Percentiles rank a stretch among this genome's conserved stretches.
Evolutionary conservation across 1,140 invertebrate genomes (phyloP).

Genomic region (Trachymyrmex cornetzi): DNA sequence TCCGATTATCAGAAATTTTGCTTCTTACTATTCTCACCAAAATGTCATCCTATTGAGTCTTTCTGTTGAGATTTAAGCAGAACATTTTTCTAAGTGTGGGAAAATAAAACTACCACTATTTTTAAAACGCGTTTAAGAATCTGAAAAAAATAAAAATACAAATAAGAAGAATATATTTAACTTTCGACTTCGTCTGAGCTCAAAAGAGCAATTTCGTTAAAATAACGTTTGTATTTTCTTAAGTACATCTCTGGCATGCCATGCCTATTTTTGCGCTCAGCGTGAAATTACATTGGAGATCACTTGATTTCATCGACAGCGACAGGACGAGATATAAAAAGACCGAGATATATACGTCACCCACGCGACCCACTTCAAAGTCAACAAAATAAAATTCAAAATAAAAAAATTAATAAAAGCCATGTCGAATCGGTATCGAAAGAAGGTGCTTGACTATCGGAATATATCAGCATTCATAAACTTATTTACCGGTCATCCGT

Average conservation of each 20-base stretch:
- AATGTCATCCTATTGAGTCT: too few species aligned
- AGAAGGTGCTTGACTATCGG: too few species aligned
- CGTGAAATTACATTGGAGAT: slow-evolving; percentile 14
- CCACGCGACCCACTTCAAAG: background rate
- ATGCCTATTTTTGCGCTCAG: background rate
- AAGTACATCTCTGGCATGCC: background rate
- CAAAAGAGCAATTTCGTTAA: background rate
- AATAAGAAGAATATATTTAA: background rate
- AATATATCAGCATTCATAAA: background rate
- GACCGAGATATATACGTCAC: background rate
- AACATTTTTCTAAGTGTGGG: too few species aligned
- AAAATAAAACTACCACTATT: background rate
- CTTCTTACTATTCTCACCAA: too few species aligned
- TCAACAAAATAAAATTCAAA: background rate
- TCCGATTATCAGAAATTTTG: too few species aligned
- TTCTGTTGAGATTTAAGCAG: too few species aligned
- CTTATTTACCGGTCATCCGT: background rate
- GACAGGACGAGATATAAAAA: background rate
- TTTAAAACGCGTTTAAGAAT: background rate
- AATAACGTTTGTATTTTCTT: background rate
- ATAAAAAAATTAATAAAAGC: slow-evolving; percentile 15
- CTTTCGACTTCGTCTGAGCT: background rate
- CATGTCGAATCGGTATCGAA: background rate
- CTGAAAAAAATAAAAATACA: background rate
- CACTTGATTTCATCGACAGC: background rate